A percentile compares a stretch with the other conserved stretches of the same genome.
phyloP scores from a whole-genome alignment of 37 sponge, comb jelly and placozoan genomes.

The Tethya wilhelma region DNA sequence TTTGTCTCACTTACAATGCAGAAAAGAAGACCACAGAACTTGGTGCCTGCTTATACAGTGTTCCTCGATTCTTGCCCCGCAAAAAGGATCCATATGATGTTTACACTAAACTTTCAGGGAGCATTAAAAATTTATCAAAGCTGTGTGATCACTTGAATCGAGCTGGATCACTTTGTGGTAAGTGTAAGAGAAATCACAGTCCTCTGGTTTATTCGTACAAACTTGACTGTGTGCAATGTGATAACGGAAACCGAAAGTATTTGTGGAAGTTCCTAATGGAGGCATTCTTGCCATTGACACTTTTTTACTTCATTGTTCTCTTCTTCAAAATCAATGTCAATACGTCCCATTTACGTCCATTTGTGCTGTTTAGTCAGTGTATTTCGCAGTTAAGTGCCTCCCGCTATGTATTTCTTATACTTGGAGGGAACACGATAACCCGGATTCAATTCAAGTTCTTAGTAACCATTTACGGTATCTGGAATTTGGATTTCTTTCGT shows the following conservation, averaged over 20 bases:
- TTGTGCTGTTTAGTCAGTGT: slow-evolving; percentile 56
- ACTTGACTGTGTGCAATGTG: neutral
- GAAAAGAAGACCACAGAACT: no score
- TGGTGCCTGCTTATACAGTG: no score
- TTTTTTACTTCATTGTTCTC: slow-evolving; percentile 52
- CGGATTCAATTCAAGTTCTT: neutral
- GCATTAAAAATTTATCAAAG: no score
- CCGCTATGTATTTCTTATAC: neutral
- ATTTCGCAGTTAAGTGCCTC: neutral
- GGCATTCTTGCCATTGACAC: slow-evolving; percentile 56
- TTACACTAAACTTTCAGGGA: no score
- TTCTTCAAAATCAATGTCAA: slow-evolving; percentile 55
- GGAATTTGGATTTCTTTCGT: slow-evolving; percentile 50
- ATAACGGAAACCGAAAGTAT: neutral
- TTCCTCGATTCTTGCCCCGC: no score
- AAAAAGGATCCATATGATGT: no score
- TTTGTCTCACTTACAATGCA: no score
- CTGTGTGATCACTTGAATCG: slow-evolving; percentile 46
- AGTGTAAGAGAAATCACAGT: slow-evolving; percentile 29
- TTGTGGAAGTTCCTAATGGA: neutral
- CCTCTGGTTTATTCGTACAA: slow-evolving; percentile 39
- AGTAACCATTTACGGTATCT: slow-evolving; percentile 15
- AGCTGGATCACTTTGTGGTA: slow-evolving; percentile 57
- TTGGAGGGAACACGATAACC: neutral
- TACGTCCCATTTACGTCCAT: slow-evolving; percentile 52